Evolutionary conservation across 2,113 vertebrate species (phyloP).

Genomic region (Centrocercus urophasianus): DNA sequence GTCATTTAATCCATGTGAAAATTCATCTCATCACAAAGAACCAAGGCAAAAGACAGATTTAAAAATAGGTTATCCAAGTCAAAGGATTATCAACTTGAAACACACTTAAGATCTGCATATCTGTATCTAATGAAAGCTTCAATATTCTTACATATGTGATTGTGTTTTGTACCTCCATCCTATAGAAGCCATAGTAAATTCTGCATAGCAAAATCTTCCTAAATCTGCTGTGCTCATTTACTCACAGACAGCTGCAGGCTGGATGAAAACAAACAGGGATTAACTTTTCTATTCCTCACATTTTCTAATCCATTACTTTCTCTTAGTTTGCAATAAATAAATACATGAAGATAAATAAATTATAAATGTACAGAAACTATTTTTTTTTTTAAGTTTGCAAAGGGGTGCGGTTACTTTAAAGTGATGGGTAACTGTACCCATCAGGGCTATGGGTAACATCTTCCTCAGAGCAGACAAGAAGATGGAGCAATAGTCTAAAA

Average conservation of each 20-base stretch:
- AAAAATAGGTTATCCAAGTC: slow-evolving; percentile 68
- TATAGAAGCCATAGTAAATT: slow-evolving; percentile 67
- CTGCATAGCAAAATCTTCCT: slow-evolving; percentile 65
- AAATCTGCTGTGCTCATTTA: slow-evolving; percentile 77
- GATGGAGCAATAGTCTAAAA: not conserved
- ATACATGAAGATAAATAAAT: slow-evolving; percentile 11
- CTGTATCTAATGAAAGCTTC: slow-evolving; percentile 51
- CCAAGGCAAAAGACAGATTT: slow-evolving; percentile 59
- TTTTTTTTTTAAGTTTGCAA: too few relatives aligned
- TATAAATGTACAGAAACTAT: not conserved
- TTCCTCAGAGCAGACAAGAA: not conserved
- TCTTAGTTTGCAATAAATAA: slow-evolving; percentile 56
- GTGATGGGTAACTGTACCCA: not conserved
- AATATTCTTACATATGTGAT: slow-evolving; percentile 47
- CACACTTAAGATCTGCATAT: slow-evolving; percentile 54
- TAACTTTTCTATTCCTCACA: slow-evolving; percentile 73
- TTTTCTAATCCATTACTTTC: slow-evolving; percentile 69
- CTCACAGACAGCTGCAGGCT: slow-evolving; percentile 76
- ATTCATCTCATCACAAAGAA: slow-evolving; percentile 76
- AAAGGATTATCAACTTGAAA: slow-evolving; percentile 65
- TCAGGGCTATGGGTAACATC: not conserved
- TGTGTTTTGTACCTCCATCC: slow-evolving; percentile 59
- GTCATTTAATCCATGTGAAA: slow-evolving; percentile 77
- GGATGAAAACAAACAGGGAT: slow-evolving; percentile 80
- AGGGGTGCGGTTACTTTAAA: not conserved